phyloP scores from a whole-genome alignment of 2,797 vertebrate genomes.

The Champsocephalus gunnari region DNA sequence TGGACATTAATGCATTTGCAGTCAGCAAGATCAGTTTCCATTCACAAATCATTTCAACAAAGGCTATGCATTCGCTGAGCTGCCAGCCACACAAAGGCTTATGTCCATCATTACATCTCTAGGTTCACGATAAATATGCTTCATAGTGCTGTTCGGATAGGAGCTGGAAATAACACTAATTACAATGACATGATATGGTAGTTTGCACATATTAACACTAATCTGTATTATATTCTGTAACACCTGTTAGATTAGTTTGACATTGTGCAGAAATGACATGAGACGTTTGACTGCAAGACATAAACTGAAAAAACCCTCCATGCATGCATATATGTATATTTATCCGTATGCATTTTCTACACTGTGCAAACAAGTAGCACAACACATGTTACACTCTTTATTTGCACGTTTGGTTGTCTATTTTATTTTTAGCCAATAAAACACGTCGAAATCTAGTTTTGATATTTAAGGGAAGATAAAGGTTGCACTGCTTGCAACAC shows the following conservation, averaged over 20 bases:
- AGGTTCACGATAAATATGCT: constrained; percentile 7
- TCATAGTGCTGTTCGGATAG: constrained; percentile 1
- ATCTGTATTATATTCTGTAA: background rate
- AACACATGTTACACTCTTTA: background rate
- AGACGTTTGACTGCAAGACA: background rate
- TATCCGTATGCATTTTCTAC: background rate
- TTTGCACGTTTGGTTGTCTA: constrained; percentile 7
- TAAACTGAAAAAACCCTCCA: background rate
- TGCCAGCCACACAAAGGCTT: constrained; percentile 39
- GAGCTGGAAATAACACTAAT: background rate
- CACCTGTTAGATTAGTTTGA: background rate
- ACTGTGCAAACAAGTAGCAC: constrained; percentile 7
- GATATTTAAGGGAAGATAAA: constrained; percentile 25
- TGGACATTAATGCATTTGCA: constrained; percentile 50
- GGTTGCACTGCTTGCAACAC: constrained; percentile 6
- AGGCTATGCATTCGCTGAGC: constrained; percentile 16
- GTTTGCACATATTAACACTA: background rate
- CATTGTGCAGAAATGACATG: background rate
- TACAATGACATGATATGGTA: constrained; percentile 7
- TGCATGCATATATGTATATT: too few relatives aligned
- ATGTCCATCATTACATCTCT: constrained; percentile 15
- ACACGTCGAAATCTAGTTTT: constrained; percentile 18
- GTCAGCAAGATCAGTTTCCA: constrained; percentile 48
- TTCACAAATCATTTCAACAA: constrained; percentile 57
- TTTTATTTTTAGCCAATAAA: constrained; percentile 23